Percentiles rank a stretch among this genome's conserved stretches.
Evolutionary conservation across 1,140 invertebrate genomes (phyloP).

Genomic region (Ips nitidus): DNA sequence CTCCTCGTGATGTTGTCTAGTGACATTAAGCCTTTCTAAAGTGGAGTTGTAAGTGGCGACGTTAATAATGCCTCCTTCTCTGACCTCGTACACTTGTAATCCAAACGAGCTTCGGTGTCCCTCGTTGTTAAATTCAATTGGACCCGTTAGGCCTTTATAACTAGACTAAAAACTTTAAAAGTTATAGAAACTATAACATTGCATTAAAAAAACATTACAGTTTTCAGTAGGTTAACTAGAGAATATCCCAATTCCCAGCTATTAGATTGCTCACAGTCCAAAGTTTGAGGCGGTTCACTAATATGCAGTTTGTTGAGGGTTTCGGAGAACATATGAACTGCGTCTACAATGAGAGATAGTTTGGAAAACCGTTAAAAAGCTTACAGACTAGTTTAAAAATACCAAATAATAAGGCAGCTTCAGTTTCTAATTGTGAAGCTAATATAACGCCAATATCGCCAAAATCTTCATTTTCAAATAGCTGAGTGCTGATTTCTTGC

Average conservation of each 20-base stretch:
- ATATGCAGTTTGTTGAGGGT: slow-evolving; percentile 6
- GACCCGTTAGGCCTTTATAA: slow-evolving; percentile 71
- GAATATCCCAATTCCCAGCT: slow-evolving; percentile 80
- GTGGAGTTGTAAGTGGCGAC: slow-evolving; percentile 78
- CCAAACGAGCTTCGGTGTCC: slow-evolving; percentile 80
- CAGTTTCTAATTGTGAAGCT: slow-evolving; percentile 31
- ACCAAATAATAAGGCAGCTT: slow-evolving; percentile 50
- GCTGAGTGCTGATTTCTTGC: slow-evolving; percentile 49
- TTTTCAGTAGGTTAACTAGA: slow-evolving; percentile 84
- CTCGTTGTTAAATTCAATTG: slow-evolving; percentile 81
- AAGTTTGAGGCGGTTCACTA: not conserved
- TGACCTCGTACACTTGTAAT: slow-evolving; percentile 77
- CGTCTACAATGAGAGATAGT: slow-evolving; percentile 60
- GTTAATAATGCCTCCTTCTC: slow-evolving; percentile 65
- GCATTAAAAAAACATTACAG: slow-evolving; percentile 57
- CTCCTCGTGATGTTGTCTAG: slow-evolving; percentile 43
- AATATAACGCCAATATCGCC: slow-evolving; percentile 8
- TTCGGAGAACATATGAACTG: slow-evolving; percentile 56
- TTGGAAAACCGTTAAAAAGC: not conserved
- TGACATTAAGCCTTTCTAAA: slow-evolving; percentile 55
- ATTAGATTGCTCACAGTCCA: slow-evolving; percentile 65
- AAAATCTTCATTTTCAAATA: slow-evolving; percentile 53
- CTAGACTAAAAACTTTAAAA: slow-evolving; percentile 34
- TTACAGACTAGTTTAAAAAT: not conserved
- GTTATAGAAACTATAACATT: not conserved